phyloP scores from a whole-genome alignment of 2,113 vertebrate genomes.

The Toxotes chatareus region DNA sequence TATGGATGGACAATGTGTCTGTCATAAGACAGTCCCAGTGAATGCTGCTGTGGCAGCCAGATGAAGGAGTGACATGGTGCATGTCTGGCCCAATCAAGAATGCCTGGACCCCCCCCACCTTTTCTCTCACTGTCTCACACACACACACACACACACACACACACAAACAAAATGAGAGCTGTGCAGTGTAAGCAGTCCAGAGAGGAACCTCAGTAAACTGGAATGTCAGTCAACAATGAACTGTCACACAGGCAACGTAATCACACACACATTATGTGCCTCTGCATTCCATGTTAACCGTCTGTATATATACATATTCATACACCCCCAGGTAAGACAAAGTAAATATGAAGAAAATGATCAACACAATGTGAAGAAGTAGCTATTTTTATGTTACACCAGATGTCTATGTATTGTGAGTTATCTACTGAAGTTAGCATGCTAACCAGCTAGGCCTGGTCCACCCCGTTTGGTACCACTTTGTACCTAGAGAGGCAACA shows the following conservation, averaged over 20 bases:
- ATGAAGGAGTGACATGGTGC: constrained; percentile 11
- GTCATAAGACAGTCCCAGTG: constrained; percentile 1
- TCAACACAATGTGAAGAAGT: too few species aligned
- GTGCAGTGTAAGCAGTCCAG: constrained; percentile 1
- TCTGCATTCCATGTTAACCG: not conserved
- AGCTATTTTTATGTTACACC: too few species aligned
- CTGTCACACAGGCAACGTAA: not conserved
- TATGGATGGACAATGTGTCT: not conserved
- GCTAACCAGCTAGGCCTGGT: too few species aligned
- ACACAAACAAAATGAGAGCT: not conserved
- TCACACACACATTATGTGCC: too few species aligned
- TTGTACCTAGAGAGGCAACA: too few species aligned
- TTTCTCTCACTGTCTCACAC: not conserved
- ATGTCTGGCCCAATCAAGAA: constrained; percentile 22
- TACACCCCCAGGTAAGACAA: not conserved
- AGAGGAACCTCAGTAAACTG: not conserved
- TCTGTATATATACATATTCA: not conserved
- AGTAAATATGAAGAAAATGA: too few species aligned
- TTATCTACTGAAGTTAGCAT: too few species aligned
- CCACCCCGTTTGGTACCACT: too few species aligned
- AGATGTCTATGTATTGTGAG: too few species aligned
- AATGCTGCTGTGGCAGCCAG: constrained; percentile 9
- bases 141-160: not conserved
- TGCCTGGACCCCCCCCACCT: not conserved
- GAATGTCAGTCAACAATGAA: not conserved